Base-by-base conservation (phyloP, 2,113 vertebrate species). In the Pleuronectes platessa region DNA sequence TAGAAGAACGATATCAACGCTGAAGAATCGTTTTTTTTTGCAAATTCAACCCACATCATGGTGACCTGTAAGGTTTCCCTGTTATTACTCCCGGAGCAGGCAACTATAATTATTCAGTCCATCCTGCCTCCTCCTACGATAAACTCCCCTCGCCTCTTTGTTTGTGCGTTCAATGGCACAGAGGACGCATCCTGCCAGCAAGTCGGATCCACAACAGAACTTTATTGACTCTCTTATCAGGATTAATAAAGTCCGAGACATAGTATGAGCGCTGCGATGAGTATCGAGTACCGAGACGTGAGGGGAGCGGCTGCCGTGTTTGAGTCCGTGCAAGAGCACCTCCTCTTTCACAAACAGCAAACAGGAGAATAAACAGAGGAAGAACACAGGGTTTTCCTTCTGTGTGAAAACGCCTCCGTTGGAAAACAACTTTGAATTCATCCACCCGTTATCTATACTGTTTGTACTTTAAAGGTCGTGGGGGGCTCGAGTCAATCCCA, bases 221-320 rank as follows among this genome's bases (percentile, higher is more conserved):
- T 45, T 75, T 86, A 90, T 91, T 86, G 75, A 87, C 79, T 83
- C 37, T 68, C 76, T 90, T 91, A 90, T 91, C 90, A 74, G 59
- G 79, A 78, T 87, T 89, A 89, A 91, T 93, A 90, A 86, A 78
- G 79, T 78, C 78, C 0, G 58, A 63, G 68, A 69, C 64, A 12
- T 51, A 7, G 20, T 80, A 74, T 70, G 68, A 54, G 67, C 13
- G 5, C 14, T 5, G 20, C 9, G 37, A 37, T 4, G 56, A 59
- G 27, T 51, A 79, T 79, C 66, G 21, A 63, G 47, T 47, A 64
- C 54, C 27, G 47, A 61, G 74, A 59, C 24, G 64, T 61, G 35
- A 70, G 37, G 12, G 5, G 31, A 64, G 69, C 61, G 51, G 76
- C 60, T 55, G 59, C 40, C n/a, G 61, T 0, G 27, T 1, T 7